A percentile compares a stretch with the other conserved stretches of the same genome.
Evolutionary conservation across 2,113 vertebrate genomes (phyloP).

Genomic region (Atractosteus spatula): DNA sequence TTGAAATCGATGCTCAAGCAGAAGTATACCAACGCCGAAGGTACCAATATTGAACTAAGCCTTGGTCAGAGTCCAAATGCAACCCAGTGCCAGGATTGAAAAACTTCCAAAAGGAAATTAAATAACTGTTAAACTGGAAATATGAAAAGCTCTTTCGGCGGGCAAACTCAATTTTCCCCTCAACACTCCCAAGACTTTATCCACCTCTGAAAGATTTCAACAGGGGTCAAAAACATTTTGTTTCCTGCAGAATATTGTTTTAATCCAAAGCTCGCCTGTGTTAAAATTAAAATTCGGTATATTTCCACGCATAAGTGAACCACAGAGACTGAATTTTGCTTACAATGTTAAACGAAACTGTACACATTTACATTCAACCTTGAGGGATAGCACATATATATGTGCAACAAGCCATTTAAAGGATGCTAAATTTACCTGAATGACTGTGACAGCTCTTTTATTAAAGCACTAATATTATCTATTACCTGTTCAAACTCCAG

Average conservation of each 20-base stretch:
- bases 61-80: conserved; percentile 59
- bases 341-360: neutral
- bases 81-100: conserved; percentile 71
- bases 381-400: no score
- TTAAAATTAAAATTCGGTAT: conserved; percentile 15
- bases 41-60: conserved; percentile 57
- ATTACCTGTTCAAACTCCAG: no score
- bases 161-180: conserved; percentile 71
- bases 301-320: conserved; percentile 22
- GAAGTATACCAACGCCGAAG: conserved; percentile 15
- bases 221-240: conserved; percentile 22
- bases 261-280: conserved; percentile 24
- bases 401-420: no score
- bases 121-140: conserved; percentile 84
- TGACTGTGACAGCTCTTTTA: no score
- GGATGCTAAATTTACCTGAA: no score
- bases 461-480: no score
- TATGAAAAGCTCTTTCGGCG: conserved; percentile 76
- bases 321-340: conserved; percentile 11
- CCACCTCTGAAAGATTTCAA: conserved; percentile 25
- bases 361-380: no score
- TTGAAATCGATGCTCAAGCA: conserved; percentile 53
- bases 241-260: conserved; percentile 42
- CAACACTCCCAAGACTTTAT: conserved; percentile 51
- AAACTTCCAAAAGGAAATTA: conserved; percentile 85